These are phyloP conservation scores for Phrynocephalus forsythii DNA, from an alignment of 2,797 vertebrate species.

Conservation along the genomic window DNA sequence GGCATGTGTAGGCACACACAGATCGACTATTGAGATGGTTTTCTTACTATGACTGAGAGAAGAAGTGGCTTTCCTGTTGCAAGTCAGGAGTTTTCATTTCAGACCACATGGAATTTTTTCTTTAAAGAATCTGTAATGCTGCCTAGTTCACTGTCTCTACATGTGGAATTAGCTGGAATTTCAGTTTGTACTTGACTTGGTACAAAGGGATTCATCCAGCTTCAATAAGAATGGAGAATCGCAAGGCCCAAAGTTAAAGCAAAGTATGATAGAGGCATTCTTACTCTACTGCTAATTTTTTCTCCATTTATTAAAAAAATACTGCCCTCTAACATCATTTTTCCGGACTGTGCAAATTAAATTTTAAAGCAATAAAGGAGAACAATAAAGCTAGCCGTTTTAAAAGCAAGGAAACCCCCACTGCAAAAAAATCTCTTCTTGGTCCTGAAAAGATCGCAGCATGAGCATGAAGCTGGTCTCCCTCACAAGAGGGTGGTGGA, in stretches of 20 bases:
- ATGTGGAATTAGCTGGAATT: background rate
- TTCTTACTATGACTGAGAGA: background rate
- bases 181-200: background rate
- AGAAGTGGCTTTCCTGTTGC: background rate
- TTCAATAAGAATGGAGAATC: background rate
- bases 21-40: background rate
- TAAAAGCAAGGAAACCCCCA: background rate
- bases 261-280: background rate
- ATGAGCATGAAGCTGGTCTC: background rate
- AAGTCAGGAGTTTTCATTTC: background rate
- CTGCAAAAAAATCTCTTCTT: background rate
- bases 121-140: background rate
- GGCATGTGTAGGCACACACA: background rate
- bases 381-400: background rate
- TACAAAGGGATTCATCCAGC: background rate
- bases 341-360: background rate
- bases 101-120: background rate
- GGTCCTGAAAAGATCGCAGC: background rate
- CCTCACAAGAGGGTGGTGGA: background rate
- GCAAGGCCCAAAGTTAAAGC: conserved; percentile 1
- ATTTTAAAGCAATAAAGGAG: background rate
- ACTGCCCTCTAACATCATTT: background rate
- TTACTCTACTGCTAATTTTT: background rate
- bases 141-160: background rate
- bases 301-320: background rate